A percentile compares a stretch with the other conserved stretches of the same genome.
Evolutionary conservation across 2,888 invertebrate genomes (phyloP).

Genomic region (Gonocerus acuteangulatus): DNA sequence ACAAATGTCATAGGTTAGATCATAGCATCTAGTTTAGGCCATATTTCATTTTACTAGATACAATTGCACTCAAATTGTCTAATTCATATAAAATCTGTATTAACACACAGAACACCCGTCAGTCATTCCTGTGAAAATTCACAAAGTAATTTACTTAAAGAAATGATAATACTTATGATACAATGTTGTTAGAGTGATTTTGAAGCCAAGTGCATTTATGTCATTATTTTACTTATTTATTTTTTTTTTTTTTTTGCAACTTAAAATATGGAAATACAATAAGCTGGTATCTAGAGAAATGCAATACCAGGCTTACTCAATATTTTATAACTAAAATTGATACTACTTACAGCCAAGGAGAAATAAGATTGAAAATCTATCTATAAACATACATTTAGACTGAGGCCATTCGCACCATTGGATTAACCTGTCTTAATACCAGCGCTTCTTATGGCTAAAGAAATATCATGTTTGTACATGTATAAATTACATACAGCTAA

Average conservation of each 20-base stretch:
- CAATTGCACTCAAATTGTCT: constrained; percentile 19
- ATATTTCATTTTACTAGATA: constrained; percentile 12
- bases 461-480: too few species aligned
- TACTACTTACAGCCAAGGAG: background rate
- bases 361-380: background rate
- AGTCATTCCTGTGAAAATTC: constrained; percentile 13
- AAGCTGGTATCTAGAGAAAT: background rate
- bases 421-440: background rate
- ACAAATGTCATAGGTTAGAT: constrained; percentile 6
- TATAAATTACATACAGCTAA: constrained; percentile 14
- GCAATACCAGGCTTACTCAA: background rate
- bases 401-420: background rate
- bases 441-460: background rate
- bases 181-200: background rate
- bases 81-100: constrained; percentile 14
- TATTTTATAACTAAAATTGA: background rate
- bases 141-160: background rate
- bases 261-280: background rate
- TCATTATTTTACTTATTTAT: too few species aligned
- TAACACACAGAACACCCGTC: constrained; percentile 1
- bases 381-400: background rate
- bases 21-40: constrained; percentile 23
- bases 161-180: background rate
- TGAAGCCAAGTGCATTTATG: background rate
- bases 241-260: background rate